phyloP scores from a whole-genome alignment of 37 sponge, comb jelly and placozoan species.

The Spongilla lacustris region DNA sequence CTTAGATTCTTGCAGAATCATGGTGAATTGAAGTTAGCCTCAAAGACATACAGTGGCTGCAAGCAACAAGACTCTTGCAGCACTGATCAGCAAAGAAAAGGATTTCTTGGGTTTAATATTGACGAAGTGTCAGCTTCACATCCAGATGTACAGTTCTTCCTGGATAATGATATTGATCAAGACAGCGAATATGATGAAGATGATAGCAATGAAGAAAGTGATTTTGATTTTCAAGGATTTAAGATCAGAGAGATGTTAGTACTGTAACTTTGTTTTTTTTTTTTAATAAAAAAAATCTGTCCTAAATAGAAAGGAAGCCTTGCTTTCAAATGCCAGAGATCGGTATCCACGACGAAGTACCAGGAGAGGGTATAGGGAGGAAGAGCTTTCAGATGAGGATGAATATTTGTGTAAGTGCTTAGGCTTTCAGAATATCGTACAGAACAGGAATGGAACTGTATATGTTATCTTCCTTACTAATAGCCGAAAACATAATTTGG shows the following conservation, averaged over 20 bases:
- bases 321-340: not conserved
- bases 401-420: constrained; percentile 70
- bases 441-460: too few species aligned
- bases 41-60: too few species aligned
- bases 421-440: not conserved
- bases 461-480: too few species aligned
- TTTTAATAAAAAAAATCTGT: not conserved
- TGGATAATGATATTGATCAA: not conserved
- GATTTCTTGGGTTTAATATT: not conserved
- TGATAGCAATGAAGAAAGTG: too few species aligned
- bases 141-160: not conserved
- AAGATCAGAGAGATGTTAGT: not conserved
- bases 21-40: too few species aligned
- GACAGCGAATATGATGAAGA: too few species aligned
- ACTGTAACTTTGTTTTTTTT: not conserved
- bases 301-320: not conserved
- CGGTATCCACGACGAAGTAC: not conserved
- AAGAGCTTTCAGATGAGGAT: constrained; percentile 70
- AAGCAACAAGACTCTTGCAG: not conserved
- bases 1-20: too few species aligned
- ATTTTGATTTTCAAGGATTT: not conserved
- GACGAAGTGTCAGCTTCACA: not conserved
- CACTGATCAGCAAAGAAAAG: not conserved
- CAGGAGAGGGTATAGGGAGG: constrained; percentile 42
- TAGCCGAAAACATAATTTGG: too few species aligned